Base-by-base conservation (phyloP, 2,888 invertebrate genomes). In the Dryadula phaetusa region DNA sequence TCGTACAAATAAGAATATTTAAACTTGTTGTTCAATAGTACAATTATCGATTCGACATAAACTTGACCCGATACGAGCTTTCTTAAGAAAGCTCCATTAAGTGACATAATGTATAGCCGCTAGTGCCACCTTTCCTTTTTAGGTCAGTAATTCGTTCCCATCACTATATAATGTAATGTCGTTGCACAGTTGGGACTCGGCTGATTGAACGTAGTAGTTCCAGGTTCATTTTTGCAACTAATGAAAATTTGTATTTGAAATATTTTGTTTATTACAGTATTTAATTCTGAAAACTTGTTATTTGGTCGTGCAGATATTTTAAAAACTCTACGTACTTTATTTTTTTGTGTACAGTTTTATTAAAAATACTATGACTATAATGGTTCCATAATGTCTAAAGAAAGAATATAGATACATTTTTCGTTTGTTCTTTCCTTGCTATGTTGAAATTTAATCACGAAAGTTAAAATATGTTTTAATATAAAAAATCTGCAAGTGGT, bases 41-140 rank as follows among this genome's bases (percentile, higher is more conserved):
- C 10, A 40, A 40, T 56, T 56, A 40, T 37, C 32, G 52, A 52
- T 52, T 52, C 52, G 28, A 52, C 52, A 52, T 52, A 52, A 52
- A 52, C 52, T 32, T 52, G 28, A 52, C 52, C 52, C 52, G 52
- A 52, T 32, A 25, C 52, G 52, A 52, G 52, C 52, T 52, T 52
- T 52, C 52, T 52, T 28, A 16, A 28, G 52, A 16, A 32, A 32
- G 28, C 52, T 52, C 52, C 52, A 52, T 52, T 52, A 52, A 28
- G 52, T 52, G 52, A 52, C 52, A 52, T 52, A 52, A 52, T 52
- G 32, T 52, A 52, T 52, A 52, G 10, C n/a, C 52, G 52, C 28
- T 16, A 52, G 52, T 16, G 52, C 52, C 52, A 52, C 52, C 52
- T 52, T 52, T 52, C 49, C 49, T 52, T 52, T 52, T 52, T 32